phyloP scores from a whole-genome alignment of 2,797 vertebrate genomes.

The Pseudomugil gertrudae region DNA sequence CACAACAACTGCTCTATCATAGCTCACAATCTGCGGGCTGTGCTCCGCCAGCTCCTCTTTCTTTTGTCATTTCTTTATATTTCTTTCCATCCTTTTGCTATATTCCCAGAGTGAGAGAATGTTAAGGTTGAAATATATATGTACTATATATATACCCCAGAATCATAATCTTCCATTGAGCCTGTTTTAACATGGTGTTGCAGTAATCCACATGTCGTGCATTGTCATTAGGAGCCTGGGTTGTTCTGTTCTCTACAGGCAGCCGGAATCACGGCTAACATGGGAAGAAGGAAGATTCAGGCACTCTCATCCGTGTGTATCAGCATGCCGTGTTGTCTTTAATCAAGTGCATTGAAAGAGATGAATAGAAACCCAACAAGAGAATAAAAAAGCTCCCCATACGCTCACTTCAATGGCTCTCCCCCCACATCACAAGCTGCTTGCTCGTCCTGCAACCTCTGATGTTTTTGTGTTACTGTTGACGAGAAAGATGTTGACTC shows the following conservation, averaged over 20 bases:
- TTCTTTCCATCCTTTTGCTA: slow-evolving; percentile 40
- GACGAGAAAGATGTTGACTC: slow-evolving; percentile 73
- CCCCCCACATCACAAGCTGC: slow-evolving; percentile 64
- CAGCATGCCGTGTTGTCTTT: slow-evolving; percentile 60
- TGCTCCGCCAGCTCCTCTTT: slow-evolving; percentile 56
- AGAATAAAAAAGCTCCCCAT: slow-evolving; percentile 46
- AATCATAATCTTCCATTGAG: slow-evolving; percentile 13
- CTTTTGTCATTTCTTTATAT: slow-evolving; percentile 65
- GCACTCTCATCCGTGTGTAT: slow-evolving; percentile 44
- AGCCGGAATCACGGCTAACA: slow-evolving; percentile 45
- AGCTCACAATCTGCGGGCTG: slow-evolving; percentile 69
- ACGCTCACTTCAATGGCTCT: slow-evolving; percentile 63
- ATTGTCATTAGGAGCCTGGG: slow-evolving; percentile 56
- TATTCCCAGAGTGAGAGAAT: slow-evolving; percentile 43
- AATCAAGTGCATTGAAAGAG: slow-evolving; percentile 66
- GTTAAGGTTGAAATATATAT: slow-evolving; percentile 35
- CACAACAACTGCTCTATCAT: slow-evolving; percentile 80
- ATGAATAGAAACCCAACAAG: slow-evolving; percentile 62
- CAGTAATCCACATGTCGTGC: slow-evolving; percentile 41
- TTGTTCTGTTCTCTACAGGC: slow-evolving; percentile 23
- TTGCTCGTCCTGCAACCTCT: slow-evolving; percentile 67
- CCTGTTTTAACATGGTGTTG: slow-evolving; percentile 57
- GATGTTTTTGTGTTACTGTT: slow-evolving; percentile 67
- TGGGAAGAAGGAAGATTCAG: slow-evolving; percentile 33
- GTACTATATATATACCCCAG: background rate